Base-by-base conservation (phyloP, 2,888 invertebrate species). In the Stenodera caucasica region DNA sequence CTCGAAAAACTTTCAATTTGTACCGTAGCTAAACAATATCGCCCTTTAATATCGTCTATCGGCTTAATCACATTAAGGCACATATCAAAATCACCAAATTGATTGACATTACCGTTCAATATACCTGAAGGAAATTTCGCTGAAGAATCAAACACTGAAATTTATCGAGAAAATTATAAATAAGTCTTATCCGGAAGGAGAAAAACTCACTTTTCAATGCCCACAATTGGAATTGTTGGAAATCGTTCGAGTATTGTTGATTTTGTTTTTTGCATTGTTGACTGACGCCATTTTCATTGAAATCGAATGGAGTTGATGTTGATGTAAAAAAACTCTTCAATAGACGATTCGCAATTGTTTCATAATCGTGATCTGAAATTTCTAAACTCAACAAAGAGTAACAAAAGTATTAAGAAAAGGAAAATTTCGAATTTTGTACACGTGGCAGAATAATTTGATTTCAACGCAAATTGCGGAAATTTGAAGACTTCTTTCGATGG, bases 21-120 rank as follows among this genome's bases (percentile, higher is more conserved):
- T 35, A 89, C 77, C 64, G 85, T 85, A 9, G 87, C 84, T 66
- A 89, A 78, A 68, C 90, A 90, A 71, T 90, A 90, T 76, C 87
- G 83, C 3, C 88, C 88, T 49, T 75, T 78, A 52, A 86, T 80
- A 14, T 76, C 76, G 5, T 76, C 72, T 45, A 74, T 74, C 60
- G 76, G 78, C 32, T 72, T 65, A 1, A 66, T 72, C 1, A 76
- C 72, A n/a, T 70, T 56, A 15, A 79, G 63, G 57, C 81, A 81
- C 63, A 77, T 68, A 61, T 81, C 81, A 58, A 80, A 81, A 66
- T 81, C 80, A 8, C 81, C 81, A 9, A 79, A 70, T 68, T 81
- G 81, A 58, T 81, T 79, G 0, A 81, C 66, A 63, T 81, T 81
- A 2, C 81, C 81, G 56, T 75, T 80, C 26, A 81, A 64, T 23